A percentile compares a stretch with the other conserved stretches of the same genome.
Evolutionary conservation across 2,888 invertebrate genomes (phyloP).

Genomic region (Subacronicta megacephala): DNA sequence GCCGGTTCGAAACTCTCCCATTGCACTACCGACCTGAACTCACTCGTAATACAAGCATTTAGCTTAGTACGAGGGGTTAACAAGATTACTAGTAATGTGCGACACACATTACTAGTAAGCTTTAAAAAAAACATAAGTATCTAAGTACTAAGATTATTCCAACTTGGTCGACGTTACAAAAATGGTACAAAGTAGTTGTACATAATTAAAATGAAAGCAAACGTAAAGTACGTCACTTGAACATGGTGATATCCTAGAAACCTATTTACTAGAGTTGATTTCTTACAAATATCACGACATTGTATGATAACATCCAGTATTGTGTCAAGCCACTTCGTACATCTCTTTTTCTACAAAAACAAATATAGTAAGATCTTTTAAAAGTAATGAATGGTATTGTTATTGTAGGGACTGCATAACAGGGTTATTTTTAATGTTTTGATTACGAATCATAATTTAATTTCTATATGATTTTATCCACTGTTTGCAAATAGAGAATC

Average conservation of each 20-base stretch:
- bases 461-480: slow-evolving; percentile 45
- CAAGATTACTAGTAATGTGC: too few relatives aligned
- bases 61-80: too few relatives aligned
- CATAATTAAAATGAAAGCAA: slow-evolving; percentile 13
- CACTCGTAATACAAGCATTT: too few relatives aligned
- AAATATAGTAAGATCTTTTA: too few relatives aligned
- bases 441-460: slow-evolving; percentile 33
- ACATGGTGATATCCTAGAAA: slow-evolving; percentile 34
- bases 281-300: slow-evolving; percentile 36
- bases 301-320: too few relatives aligned
- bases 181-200: background rate
- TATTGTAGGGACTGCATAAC: too few relatives aligned
- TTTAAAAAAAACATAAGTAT: too few relatives aligned
- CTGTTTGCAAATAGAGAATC: slow-evolving; percentile 38
- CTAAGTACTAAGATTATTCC: background rate
- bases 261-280: slow-evolving; percentile 45
- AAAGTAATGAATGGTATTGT: too few relatives aligned
- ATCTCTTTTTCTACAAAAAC: background rate
- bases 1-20: too few relatives aligned
- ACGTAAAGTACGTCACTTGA: slow-evolving; percentile 29
- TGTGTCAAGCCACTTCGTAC: slow-evolving; percentile 28
- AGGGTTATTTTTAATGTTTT: slow-evolving; percentile 2
- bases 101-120: too few relatives aligned
- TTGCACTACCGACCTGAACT: too few relatives aligned
- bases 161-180: slow-evolving; percentile 6